A percentile compares a stretch with the other conserved stretches of the same genome.
Conservation (phyloP, 2,888 invertebrate species). For the Copidosoma aretas region DNA sequence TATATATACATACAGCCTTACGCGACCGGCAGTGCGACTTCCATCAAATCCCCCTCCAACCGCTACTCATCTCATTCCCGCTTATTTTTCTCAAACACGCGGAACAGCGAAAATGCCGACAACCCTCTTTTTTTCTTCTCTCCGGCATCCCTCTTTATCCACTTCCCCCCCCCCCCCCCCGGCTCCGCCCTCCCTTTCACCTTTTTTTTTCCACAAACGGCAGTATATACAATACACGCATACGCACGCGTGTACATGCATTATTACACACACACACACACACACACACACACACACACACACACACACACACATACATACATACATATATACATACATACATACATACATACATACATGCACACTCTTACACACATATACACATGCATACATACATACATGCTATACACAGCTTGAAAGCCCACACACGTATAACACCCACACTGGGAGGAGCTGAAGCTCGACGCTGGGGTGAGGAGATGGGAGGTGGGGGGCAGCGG, state of each 20-base stretch:
- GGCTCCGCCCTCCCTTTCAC: background rate
- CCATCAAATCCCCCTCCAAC: too few species aligned
- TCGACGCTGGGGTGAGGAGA: background rate
- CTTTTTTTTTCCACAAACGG: too few species aligned
- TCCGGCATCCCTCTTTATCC: constrained; percentile 3
- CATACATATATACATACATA: background rate
- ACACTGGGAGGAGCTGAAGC: background rate
- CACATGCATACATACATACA: constrained; percentile 1
- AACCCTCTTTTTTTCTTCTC: background rate
- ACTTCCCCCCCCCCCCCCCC: background rate
- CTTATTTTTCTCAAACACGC: background rate
- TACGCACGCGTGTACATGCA: background rate
- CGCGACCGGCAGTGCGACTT: too few species aligned
- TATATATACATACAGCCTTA: too few species aligned
- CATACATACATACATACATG: too few species aligned
- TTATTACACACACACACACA: constrained; percentile 9
- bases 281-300: background rate
- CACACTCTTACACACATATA: background rate
- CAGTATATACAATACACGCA: too few species aligned
- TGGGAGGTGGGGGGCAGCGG: background rate
- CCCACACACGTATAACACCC: background rate
- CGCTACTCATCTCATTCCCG: too few species aligned
- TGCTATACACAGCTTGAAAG: background rate
- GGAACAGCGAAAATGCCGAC: constrained; percentile 1
- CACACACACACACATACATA: background rate